Percentiles rank a stretch among this genome's conserved stretches.
These are phyloP conservation scores for Periparus ater DNA, from an alignment of 2,797 vertebrate genomes.

Conservation along the genomic window DNA sequence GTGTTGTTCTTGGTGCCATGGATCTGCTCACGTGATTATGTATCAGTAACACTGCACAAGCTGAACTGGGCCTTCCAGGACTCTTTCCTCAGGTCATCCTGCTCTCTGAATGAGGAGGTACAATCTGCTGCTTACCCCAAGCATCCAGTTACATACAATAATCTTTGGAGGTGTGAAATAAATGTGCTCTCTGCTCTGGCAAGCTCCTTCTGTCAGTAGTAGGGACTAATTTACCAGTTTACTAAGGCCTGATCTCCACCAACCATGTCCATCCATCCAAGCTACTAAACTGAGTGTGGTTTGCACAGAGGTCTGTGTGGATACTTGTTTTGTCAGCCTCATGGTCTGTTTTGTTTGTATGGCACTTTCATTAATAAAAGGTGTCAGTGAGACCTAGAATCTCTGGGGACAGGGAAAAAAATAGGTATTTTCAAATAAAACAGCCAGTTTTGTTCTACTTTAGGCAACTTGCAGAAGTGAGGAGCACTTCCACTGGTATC, in stretches of 20 bases:
- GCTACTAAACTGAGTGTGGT: not conserved
- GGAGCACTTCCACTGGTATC: not conserved
- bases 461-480: not conserved
- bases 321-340: not conserved
- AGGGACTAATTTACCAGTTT: not conserved
- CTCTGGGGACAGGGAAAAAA: not conserved
- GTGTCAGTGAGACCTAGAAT: not conserved
- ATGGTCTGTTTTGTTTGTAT: not conserved
- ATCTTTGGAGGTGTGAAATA: not conserved
- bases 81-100: not conserved
- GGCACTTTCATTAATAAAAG: fast-evolving
- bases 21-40: not conserved
- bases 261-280: not conserved
- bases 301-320: not conserved
- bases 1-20: not conserved
- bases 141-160: not conserved
- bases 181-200: not conserved
- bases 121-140: slow-evolving; percentile 1
- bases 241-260: not conserved
- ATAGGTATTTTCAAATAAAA: not conserved
- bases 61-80: not conserved
- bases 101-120: not conserved
- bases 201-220: not conserved
- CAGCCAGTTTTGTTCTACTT: not conserved
- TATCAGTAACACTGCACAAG: not conserved